Evolutionary conservation across 2,113 vertebrate genomes (phyloP).

Genomic region (Gymnorhina tibicen): DNA sequence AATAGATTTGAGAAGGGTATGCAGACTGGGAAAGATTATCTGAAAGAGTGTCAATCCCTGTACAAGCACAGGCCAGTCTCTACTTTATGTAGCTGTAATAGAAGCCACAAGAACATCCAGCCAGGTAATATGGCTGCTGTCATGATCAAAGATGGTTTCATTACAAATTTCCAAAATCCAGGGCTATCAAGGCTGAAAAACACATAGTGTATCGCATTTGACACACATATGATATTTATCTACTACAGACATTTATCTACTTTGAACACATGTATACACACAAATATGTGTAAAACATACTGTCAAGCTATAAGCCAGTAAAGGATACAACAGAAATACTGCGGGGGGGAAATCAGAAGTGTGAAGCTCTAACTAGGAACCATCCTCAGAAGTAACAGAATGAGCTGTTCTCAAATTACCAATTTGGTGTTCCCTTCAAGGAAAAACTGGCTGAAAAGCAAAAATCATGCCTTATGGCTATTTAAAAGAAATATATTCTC

Average conservation of each 20-base stretch:
- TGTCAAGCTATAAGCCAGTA: background rate
- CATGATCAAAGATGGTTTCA: background rate
- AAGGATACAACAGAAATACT: background rate
- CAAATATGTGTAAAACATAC: background rate
- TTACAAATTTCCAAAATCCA: background rate
- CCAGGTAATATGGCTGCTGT: background rate
- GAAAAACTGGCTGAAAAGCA: background rate
- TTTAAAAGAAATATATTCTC: background rate
- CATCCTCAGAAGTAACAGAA: background rate
- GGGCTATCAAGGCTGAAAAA: background rate
- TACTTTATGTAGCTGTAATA: background rate
- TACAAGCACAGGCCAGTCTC: background rate
- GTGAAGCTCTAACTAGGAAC: background rate
- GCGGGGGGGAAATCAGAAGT: background rate
- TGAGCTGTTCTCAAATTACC: background rate
- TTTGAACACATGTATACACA: background rate
- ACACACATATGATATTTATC: background rate
- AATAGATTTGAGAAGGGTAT: background rate
- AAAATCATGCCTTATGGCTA: background rate
- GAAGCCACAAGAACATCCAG: background rate
- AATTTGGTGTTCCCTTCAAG: background rate
- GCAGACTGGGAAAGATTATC: background rate
- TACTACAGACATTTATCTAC: background rate
- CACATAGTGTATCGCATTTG: background rate
- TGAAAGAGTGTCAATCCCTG: background rate